These are phyloP conservation scores for Lithobates pipiens DNA, from an alignment of 2,797 vertebrate genomes.

Conservation along the genomic window DNA sequence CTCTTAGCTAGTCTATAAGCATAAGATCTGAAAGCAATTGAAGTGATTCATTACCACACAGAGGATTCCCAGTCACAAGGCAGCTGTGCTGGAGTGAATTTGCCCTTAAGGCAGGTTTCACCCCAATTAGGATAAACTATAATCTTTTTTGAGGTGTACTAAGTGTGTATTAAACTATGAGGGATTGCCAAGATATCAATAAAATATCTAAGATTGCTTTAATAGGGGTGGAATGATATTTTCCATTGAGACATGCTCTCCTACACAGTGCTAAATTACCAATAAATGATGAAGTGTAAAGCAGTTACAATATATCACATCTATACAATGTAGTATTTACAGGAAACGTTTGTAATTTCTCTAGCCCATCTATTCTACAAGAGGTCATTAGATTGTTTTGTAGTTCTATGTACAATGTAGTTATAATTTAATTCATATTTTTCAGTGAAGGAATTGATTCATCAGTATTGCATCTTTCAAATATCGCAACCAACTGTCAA, in stretches of 20 bases:
- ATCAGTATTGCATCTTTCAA: no score
- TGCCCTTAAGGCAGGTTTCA: conserved; percentile 58
- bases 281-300: neutral
- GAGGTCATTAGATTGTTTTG: neutral
- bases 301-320: neutral
- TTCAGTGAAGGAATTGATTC: no score
- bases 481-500: no score
- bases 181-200: conserved; percentile 46
- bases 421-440: no score
- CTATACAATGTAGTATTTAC: neutral
- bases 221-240: conserved; percentile 6
- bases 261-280: neutral
- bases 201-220: conserved; percentile 44
- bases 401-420: no score
- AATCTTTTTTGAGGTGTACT: conserved; percentile 51
- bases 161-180: conserved; percentile 43
- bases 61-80: conserved; percentile 24
- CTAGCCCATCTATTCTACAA: conserved; percentile 10
- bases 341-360: conserved; percentile 23
- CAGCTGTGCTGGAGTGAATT: conserved; percentile 39
- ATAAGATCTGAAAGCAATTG: neutral
- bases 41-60: conserved; percentile 25
- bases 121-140: conserved; percentile 52
- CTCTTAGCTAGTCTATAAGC: neutral
- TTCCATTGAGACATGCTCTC: conserved; percentile 12